Conservation (phyloP, 2,797 vertebrate genomes). For the Zonotrichia albicollis region DNA sequence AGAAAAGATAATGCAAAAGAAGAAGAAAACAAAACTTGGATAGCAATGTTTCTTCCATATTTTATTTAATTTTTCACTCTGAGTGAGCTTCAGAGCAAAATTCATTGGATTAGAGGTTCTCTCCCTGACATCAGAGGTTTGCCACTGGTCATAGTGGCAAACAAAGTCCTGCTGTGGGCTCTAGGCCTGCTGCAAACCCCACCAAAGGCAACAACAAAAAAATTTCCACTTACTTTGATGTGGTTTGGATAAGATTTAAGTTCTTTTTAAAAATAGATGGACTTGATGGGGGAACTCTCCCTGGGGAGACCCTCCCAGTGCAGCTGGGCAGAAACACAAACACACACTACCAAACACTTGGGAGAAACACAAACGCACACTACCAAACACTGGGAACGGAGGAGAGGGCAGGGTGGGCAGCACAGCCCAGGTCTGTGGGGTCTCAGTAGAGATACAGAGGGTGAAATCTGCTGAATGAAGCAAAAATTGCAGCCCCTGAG, state of each 20-base stretch:
- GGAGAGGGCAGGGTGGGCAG: background rate
- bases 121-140: background rate
- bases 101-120: background rate
- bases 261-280: background rate
- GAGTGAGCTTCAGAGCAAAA: background rate
- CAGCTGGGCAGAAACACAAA: background rate
- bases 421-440: accelerated
- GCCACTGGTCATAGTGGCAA: background rate
- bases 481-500: background rate
- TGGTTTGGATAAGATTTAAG: background rate
- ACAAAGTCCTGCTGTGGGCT: background rate
- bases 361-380: background rate
- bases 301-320: background rate
- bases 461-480: accelerated
- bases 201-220: background rate
- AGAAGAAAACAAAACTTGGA: background rate
- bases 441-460: background rate
- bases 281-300: background rate
- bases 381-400: background rate
- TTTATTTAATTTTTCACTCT: background rate
- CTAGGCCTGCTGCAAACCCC: background rate
- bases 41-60: background rate
- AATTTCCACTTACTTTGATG: background rate
- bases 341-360: background rate
- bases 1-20: conserved; percentile 15